These are phyloP conservation scores for Zenarchopterus dispar DNA, from an alignment of 2,797 vertebrate species.

Conservation along the genomic window DNA sequence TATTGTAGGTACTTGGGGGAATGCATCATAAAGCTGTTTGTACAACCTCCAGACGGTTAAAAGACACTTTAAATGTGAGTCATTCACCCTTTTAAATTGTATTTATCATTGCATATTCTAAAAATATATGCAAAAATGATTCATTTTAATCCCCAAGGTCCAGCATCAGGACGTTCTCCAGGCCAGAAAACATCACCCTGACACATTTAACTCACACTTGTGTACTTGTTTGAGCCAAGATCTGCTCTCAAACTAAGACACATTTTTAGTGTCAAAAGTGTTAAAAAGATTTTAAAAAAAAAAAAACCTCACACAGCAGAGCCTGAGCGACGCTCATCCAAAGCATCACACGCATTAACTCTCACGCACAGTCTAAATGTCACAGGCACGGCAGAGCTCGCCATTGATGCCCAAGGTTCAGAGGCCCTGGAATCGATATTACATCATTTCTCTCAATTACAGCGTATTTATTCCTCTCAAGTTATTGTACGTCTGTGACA, in stretches of 20 bases:
- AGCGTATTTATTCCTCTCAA: slow-evolving; percentile 77
- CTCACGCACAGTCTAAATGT: slow-evolving; percentile 71
- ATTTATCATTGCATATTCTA: no score
- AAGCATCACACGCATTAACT: slow-evolving; percentile 21
- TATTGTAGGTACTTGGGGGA: no score
- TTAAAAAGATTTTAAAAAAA: neutral
- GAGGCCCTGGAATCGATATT: slow-evolving; percentile 72
- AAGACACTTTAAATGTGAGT: no score
- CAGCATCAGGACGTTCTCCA: no score
- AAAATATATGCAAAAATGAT: no score
- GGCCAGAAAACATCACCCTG: no score
- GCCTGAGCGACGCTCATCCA: slow-evolving; percentile 29
- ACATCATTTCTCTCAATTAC: slow-evolving; percentile 80
- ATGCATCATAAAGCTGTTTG: no score
- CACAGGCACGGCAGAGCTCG: slow-evolving; percentile 61
- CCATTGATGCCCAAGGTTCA: slow-evolving; percentile 61
- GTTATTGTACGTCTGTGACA: slow-evolving; percentile 69
- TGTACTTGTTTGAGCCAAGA: slow-evolving; percentile 6
- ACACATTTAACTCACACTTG: no score
- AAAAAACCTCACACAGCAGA: slow-evolving; percentile 5
- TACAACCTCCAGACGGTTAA: no score
- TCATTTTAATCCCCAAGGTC: no score
- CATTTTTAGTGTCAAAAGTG: slow-evolving; percentile 37
- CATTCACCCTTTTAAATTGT: no score
- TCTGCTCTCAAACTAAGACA: slow-evolving; percentile 22